Evolutionary conservation across 2,113 vertebrate genomes (phyloP).

Genomic region (Tichodroma muraria): DNA sequence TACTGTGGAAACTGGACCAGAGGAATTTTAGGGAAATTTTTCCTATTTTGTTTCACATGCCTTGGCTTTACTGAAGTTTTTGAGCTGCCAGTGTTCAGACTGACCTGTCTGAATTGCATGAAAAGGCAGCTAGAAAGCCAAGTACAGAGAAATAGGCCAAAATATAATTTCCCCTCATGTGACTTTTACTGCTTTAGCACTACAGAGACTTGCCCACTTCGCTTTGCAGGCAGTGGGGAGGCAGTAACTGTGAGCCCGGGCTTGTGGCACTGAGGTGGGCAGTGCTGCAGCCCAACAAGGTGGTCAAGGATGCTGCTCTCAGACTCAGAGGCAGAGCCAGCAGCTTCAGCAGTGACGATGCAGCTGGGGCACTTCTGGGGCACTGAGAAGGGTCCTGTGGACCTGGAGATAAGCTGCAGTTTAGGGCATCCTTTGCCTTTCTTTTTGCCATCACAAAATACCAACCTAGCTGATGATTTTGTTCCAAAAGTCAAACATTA

Average conservation of each 20-base stretch:
- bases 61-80: neutral
- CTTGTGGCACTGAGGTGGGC: rapidly evolving
- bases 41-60: neutral
- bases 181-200: neutral
- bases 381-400: neutral
- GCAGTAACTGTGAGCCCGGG: neutral
- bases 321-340: neutral
- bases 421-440: neutral
- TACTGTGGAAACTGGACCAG: neutral
- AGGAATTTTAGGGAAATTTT: neutral
- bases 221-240: neutral
- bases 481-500: neutral
- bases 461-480: neutral
- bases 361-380: neutral
- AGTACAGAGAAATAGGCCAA: neutral
- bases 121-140: neutral
- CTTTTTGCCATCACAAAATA: neutral
- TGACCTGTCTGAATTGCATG: neutral
- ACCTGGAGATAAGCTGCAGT: neutral
- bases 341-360: neutral
- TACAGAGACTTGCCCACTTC: neutral
- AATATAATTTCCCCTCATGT: neutral
- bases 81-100: neutral
- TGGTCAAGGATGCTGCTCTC: neutral
- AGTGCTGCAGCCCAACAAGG: neutral